Evolutionary conservation across 23 tunicate genomes (phyloP), one percentile per base, ranked within the genome.

Genomic region (Phallusia fumigata): DNA sequence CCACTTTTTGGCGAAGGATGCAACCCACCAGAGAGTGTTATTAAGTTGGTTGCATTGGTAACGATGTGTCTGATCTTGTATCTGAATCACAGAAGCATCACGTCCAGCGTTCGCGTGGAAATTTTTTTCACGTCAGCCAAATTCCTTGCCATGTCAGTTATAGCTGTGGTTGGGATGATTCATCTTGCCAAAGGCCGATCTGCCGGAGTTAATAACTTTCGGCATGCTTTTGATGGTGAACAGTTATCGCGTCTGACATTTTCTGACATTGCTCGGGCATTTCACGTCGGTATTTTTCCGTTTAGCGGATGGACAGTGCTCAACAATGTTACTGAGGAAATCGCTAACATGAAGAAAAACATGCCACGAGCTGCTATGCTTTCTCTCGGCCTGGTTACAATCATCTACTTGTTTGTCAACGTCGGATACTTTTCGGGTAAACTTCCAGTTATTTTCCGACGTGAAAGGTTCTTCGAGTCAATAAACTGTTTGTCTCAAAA

Each of bases 381-480:
- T 2, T 72, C 89, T 18, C 33, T 90, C 26, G 13, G 33, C 49
- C 22, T 64, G 21, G 89, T 90, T 8, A 82, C 79, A 35, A 31
- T 47, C 19, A 73, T 85, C 19, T 90, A 90, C 65, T 18, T 85
- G 28, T 53, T 76, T 73, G 95, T 90, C 30, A 90, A 90, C 44
- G 76, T 90, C 33, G 89, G 90, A 31, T 90, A 85, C 73, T 76
- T 90, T 3, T 90, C 95, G 65, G 95, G 95, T 90, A 79, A 75
- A 30, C 10, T 40, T 40, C n/a, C n/a, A n/a, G n/a, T n/a, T n/a
- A n/a, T n/a, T n/a, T n/a, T n/a, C n/a, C n/a, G n/a, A n/a, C n/a
- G n/a, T n/a, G n/a, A n/a, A n/a, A n/a, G n/a, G n/a, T n/a, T n/a
- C n/a, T n/a, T n/a, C n/a, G n/a, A n/a, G n/a, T n/a, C n/a, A n/a